Base-by-base conservation (phyloP, 1,140 invertebrate genomes). In the Protaetia brevitarsis region DNA sequence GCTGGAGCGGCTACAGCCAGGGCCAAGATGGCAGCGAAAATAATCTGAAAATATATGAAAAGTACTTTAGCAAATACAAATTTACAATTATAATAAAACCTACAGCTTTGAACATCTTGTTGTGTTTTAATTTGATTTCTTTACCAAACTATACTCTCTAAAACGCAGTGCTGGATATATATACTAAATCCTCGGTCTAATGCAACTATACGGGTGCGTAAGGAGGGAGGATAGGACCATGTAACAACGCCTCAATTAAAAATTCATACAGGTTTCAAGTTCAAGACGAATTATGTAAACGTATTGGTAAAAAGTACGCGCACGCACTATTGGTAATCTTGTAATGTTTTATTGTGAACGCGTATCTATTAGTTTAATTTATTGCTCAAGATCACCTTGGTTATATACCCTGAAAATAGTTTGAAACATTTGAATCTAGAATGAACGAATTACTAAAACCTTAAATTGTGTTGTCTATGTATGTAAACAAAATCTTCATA, bases 11-110 rank as follows among this genome's bases (percentile, higher is more conserved):
- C 59, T n/a, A 62, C 41, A 19, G 58, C 65, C 63, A 82, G 73
- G 36, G 80, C 80, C 77, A 83, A 23, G 5, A 51, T 7, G 19
- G 41, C 41, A 7, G 41, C 16, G 41, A 51, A 51, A 2, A 51
- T 23, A 19, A 51, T 51, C 41, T 51, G 16, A 51, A 51, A 6
- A 5, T 6, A 34, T 23, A 51, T 23, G 11, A 1, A 66, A 66
- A 51, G 11, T 51, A 2, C 41, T 8, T 51, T 23, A 23, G 11
- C 8, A 51, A 23, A 51, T 23, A 51, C 37, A 37, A 51, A 51
- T 51, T 19, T 7, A 37, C 2, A 11, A 37, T 16, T 37, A 6
- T 3, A 51, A 16, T 19, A 23, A 51, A 23, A 51, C 41, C 11
- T 51, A 51, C 41, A 4, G n/a, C 41, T 51, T 51, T 51, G 1